Conservation (phyloP, 2,797 vertebrate genomes). For the Poeciliopsis gracilis region DNA sequence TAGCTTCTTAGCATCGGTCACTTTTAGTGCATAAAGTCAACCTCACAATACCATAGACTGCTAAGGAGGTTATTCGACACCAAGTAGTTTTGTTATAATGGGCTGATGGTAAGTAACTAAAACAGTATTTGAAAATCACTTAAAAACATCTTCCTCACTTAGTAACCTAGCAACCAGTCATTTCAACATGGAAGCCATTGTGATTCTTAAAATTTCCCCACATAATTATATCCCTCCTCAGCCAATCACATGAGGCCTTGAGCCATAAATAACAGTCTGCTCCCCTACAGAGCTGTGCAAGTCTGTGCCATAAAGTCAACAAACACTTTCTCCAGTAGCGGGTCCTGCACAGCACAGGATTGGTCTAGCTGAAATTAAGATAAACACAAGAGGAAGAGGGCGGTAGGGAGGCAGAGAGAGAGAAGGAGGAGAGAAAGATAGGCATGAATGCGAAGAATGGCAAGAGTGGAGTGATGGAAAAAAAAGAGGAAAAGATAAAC, state of each 20-base stretch:
- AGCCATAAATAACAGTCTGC: slow-evolving; percentile 79
- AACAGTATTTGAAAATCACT: slow-evolving; percentile 22
- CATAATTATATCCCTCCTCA: slow-evolving; percentile 79
- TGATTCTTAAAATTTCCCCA: slow-evolving; percentile 67
- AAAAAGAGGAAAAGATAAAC: slow-evolving; percentile 65
- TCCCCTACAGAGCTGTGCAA: slow-evolving; percentile 72
- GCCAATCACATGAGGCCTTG: slow-evolving; percentile 71
- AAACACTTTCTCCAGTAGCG: slow-evolving; percentile 74
- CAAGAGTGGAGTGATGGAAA: slow-evolving; percentile 34
- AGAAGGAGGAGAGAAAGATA: slow-evolving; percentile 21
- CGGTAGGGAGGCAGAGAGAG: background rate
- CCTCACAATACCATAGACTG: background rate
- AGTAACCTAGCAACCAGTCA: slow-evolving; percentile 76
- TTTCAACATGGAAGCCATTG: slow-evolving; percentile 71
- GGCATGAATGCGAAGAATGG: slow-evolving; percentile 40
- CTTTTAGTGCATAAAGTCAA: too few relatives aligned
- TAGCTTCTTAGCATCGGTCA: background rate
- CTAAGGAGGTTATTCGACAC: background rate
- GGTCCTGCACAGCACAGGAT: slow-evolving; percentile 64
- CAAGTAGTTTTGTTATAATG: background rate
- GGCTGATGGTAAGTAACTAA: slow-evolving; percentile 2
- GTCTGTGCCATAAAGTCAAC: slow-evolving; percentile 77
- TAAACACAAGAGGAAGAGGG: slow-evolving; percentile 20
- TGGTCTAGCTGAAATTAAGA: slow-evolving; percentile 46
- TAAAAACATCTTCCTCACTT: slow-evolving; percentile 47